Conservation (phyloP, 2,113 vertebrate genomes). For the Hylia prasina region DNA sequence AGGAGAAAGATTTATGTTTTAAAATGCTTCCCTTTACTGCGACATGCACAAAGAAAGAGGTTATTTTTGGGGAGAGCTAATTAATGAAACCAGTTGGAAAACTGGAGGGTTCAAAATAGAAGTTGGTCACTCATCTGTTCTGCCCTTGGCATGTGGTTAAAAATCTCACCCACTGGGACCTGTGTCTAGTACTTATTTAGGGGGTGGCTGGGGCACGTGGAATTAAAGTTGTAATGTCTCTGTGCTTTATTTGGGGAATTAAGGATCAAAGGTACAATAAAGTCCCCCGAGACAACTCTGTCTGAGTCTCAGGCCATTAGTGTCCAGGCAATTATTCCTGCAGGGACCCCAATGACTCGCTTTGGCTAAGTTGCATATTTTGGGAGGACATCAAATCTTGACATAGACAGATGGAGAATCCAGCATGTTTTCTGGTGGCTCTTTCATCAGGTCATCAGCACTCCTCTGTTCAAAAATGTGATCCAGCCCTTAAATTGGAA, state of each 20-base stretch:
- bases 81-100: neutral
- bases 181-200: too few species aligned
- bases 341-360: neutral
- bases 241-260: neutral
- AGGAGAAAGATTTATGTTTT: neutral
- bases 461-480: neutral
- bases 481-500: neutral
- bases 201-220: neutral
- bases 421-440: neutral
- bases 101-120: neutral
- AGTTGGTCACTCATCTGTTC: neutral
- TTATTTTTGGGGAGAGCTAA: neutral
- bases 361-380: neutral
- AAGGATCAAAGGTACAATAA: neutral
- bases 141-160: neutral
- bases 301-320: neutral
- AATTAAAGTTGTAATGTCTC: neutral
- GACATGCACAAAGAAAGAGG: neutral
- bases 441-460: constrained; percentile 7
- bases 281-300: neutral
- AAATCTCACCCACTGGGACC: neutral
- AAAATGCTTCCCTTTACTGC: neutral
- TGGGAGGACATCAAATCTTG: neutral
- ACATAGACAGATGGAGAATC: constrained; percentile 4
- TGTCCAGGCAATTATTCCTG: neutral